Conservation (phyloP, 2,797 vertebrate genomes). For the Lutjanus campechanus region DNA sequence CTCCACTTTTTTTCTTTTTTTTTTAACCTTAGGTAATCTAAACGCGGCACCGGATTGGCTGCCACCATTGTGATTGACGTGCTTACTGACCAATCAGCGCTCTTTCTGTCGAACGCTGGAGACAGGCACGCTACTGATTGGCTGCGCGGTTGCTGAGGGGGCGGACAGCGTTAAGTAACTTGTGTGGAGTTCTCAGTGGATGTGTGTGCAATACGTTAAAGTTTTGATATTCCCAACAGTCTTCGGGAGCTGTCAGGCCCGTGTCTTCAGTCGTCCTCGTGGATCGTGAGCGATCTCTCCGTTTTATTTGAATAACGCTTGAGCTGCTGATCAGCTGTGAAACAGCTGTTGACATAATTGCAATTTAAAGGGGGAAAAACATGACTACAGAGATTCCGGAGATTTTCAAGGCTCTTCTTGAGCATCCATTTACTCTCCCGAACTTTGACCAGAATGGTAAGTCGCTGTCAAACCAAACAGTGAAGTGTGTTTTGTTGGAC, state of each 20-base stretch:
- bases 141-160: constrained; percentile 16
- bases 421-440: constrained; percentile 89
- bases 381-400: constrained; percentile 92
- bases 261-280: no score
- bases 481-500: background rate
- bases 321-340: background rate
- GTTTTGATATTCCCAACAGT: background rate
- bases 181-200: background rate
- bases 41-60: constrained; percentile 52
- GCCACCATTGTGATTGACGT: background rate
- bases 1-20: background rate
- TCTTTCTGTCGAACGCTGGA: background rate
- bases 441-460: constrained; percentile 89
- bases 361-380: background rate
- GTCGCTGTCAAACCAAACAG: constrained; percentile 43
- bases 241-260: accelerated
- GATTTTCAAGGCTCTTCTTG: constrained; percentile 91
- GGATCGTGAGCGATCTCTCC: background rate
- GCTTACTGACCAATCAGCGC: constrained; percentile 44
- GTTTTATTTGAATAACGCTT: background rate
- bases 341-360: background rate
- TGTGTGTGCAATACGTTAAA: background rate
- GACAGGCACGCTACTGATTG: constrained; percentile 46
- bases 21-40: constrained; percentile 62
- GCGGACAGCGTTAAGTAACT: constrained; percentile 67